phyloP scores from a whole-genome alignment of 2,113 vertebrate species.

The Xenopus tropicalis region UCB_Xtro_10.0 CM004449.2:89167501-89168000 shows the following conservation, averaged over 20 bases:
- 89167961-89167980: neutral
- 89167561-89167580: slow-evolving; percentile 2
- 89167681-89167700: neutral
- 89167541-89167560: slow-evolving; percentile 8
- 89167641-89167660: slow-evolving; percentile 8
- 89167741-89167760: slow-evolving; percentile 82
- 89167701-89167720: slow-evolving; percentile 27
- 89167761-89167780: slow-evolving; percentile 97
- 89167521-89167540: too few species aligned
- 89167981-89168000: neutral
- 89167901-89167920: slow-evolving; percentile 16
- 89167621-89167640: slow-evolving; percentile 13
- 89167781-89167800: slow-evolving; percentile 99
- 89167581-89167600: slow-evolving; percentile 1
- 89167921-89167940: neutral
- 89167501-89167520: neutral
- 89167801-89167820: slow-evolving; percentile 99
- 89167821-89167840: slow-evolving; percentile 99
- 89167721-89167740: slow-evolving; percentile 46
- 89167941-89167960: neutral
- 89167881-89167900: slow-evolving; percentile 28
- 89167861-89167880: slow-evolving; percentile 32
- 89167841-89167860: slow-evolving; percentile 88
- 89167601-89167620: neutral
- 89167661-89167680: neutral